Evolutionary conservation across 1,140 invertebrate genomes (phyloP).

Genomic region (Oscheius sp.): DNA sequence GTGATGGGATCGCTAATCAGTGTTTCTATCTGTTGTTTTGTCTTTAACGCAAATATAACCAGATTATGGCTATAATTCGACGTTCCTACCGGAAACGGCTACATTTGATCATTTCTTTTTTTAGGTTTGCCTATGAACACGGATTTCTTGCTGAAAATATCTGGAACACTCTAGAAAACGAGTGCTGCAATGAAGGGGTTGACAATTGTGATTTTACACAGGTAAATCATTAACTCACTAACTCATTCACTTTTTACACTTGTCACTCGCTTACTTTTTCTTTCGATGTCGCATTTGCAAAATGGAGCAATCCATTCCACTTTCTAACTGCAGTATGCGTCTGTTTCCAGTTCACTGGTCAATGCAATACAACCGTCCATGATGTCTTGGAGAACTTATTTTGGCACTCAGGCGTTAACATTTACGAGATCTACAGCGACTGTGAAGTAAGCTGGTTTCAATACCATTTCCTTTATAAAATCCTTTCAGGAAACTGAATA

Average conservation of each 20-base stretch:
- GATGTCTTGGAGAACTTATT: conserved; percentile 61
- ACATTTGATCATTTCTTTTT: too few species aligned
- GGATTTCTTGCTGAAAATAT: conserved; percentile 60
- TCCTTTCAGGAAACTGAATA: too few species aligned
- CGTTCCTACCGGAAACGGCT: too few species aligned
- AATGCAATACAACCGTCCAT: conserved; percentile 50
- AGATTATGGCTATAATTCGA: too few species aligned
- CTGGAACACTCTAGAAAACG: conserved; percentile 54
- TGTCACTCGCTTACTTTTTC: not conserved
- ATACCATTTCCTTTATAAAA: too few species aligned
- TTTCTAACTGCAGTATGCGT: conserved; percentile 18
- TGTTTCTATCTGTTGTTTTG: too few species aligned
- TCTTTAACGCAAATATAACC: too few species aligned
- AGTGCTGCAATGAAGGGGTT: conserved; percentile 53
- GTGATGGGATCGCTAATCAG: too few species aligned
- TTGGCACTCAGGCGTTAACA: conserved; percentile 57
- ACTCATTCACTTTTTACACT: not conserved
- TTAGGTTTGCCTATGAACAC: conserved; percentile 57
- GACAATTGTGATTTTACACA: conserved; percentile 56
- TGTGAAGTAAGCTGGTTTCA: conserved; percentile 61
- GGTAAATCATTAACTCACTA: not conserved
- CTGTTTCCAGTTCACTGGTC: conserved; percentile 41
- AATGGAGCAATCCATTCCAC: not conserved
- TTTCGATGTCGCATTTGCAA: not conserved
- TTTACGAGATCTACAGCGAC: conserved; percentile 58